Conservation (phyloP, 2,888 invertebrate species). For the Synanthedon andrenaeformis region DNA sequence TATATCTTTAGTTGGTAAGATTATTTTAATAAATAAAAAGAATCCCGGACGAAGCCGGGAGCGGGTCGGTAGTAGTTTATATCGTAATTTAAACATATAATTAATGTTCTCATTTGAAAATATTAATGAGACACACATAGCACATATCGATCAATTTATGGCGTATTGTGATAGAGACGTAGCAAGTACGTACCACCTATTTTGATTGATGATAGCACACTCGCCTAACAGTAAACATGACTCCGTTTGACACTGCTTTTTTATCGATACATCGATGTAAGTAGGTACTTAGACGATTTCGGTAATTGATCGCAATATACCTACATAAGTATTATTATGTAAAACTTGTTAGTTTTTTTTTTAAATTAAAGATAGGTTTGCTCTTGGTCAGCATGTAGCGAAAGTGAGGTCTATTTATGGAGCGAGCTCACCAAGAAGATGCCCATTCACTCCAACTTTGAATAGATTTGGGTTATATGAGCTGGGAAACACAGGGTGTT, state of each 20-base stretch:
- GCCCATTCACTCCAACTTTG: too few species aligned
- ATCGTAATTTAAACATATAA: neutral
- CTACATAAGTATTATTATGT: slow-evolving; percentile 10
- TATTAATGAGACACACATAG: slow-evolving; percentile 43
- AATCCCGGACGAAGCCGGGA: too few species aligned
- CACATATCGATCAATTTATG: slow-evolving; percentile 27
- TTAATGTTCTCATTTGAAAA: slow-evolving; percentile 19
- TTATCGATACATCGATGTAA: slow-evolving; percentile 14
- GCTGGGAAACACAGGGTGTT: too few species aligned
- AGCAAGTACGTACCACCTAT: slow-evolving; percentile 26
- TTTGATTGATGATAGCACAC: slow-evolving; percentile 46
- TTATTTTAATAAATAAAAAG: too few species aligned
- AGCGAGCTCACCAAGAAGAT: too few species aligned
- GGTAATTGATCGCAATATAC: slow-evolving; percentile 8
- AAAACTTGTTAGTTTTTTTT: slow-evolving; percentile 1
- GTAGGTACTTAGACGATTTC: slow-evolving; percentile 3
- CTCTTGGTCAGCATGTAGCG: too few species aligned
- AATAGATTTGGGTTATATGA: too few species aligned
- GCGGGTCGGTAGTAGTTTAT: too few species aligned
- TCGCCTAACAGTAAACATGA: slow-evolving; percentile 36
- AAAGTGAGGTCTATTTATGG: too few species aligned
- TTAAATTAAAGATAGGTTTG: too few species aligned
- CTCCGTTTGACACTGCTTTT: slow-evolving; percentile 10
- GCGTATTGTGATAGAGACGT: slow-evolving; percentile 40
- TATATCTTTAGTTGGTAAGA: too few species aligned